These are phyloP conservation scores for Haplochromis burtoni DNA, from an alignment of 2,113 vertebrate species.

Conservation along the genomic window DNA sequence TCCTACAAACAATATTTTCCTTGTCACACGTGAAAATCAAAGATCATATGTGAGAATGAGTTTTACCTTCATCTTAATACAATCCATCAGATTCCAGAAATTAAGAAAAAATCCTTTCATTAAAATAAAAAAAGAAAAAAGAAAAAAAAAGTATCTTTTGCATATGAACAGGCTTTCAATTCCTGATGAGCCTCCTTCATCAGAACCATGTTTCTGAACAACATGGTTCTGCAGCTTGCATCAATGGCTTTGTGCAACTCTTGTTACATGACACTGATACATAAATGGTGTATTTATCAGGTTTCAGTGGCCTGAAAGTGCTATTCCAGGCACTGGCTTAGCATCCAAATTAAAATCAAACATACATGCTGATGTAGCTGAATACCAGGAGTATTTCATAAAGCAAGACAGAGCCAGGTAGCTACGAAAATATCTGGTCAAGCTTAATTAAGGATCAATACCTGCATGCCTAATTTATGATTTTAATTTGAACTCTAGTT, in stretches of 20 bases:
- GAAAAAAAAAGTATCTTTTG: not conserved
- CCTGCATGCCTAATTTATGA: not conserved
- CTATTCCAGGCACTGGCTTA: not conserved
- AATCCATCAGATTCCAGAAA: not conserved
- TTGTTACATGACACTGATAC: not conserved
- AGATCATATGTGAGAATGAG: not conserved
- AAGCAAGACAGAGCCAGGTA: not conserved
- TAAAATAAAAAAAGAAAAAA: fast-evolving
- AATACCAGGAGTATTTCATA: not conserved
- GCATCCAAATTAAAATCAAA: not conserved
- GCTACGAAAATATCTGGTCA: not conserved
- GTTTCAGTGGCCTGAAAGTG: not conserved
- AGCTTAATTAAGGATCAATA: not conserved
- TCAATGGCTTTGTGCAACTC: not conserved
- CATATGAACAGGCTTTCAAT: not conserved
- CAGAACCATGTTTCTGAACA: not conserved
- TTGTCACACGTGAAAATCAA: not conserved
- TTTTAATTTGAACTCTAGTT: not conserved
- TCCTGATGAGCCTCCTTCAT: not conserved
- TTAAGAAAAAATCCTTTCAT: not conserved
- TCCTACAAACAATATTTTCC: not conserved
- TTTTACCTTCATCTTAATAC: not conserved
- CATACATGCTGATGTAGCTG: not conserved
- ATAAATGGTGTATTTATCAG: not conserved
- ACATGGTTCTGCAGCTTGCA: not conserved